Conservation (phyloP, 2,797 vertebrate genomes). For the Bufotes viridis region DNA sequence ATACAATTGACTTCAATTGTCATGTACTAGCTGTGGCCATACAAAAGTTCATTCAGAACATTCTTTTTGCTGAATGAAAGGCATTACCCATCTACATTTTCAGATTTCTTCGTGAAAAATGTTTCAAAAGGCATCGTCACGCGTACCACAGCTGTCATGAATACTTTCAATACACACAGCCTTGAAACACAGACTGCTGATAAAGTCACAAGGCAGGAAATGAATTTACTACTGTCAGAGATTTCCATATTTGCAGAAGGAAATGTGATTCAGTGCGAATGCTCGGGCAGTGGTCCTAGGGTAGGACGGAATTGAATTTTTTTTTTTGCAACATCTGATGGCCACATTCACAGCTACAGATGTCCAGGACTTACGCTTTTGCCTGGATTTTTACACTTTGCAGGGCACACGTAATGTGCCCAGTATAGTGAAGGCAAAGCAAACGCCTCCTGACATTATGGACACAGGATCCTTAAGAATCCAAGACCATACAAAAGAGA, state of each 20-base stretch:
- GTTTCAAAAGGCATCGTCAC: background rate
- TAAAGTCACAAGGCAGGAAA: slow-evolving; percentile 55
- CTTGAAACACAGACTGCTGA: slow-evolving; percentile 30
- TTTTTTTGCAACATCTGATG: background rate
- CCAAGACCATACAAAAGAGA: too few relatives aligned
- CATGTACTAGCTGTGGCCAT: background rate
- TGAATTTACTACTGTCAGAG: slow-evolving; percentile 30
- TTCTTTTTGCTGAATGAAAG: background rate
- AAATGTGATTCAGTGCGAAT: slow-evolving; percentile 30
- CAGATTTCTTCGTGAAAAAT: background rate
- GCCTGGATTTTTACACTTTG: background rate
- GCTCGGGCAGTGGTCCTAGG: background rate
- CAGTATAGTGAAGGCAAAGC: background rate
- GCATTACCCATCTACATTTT: slow-evolving; percentile 7
- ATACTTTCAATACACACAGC: background rate
- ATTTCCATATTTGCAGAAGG: slow-evolving; percentile 34
- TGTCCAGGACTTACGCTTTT: background rate
- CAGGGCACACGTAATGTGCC: background rate
- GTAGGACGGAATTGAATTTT: background rate
- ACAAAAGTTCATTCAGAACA: background rate
- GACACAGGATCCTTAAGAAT: background rate
- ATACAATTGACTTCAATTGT: background rate
- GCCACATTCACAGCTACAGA: background rate
- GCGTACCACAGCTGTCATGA: background rate
- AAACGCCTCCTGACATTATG: background rate